Percentiles rank a stretch among this genome's conserved stretches.
Evolutionary conservation across 2,888 invertebrate genomes (phyloP).

Genomic region (Brassicogethes aeneus): DNA sequence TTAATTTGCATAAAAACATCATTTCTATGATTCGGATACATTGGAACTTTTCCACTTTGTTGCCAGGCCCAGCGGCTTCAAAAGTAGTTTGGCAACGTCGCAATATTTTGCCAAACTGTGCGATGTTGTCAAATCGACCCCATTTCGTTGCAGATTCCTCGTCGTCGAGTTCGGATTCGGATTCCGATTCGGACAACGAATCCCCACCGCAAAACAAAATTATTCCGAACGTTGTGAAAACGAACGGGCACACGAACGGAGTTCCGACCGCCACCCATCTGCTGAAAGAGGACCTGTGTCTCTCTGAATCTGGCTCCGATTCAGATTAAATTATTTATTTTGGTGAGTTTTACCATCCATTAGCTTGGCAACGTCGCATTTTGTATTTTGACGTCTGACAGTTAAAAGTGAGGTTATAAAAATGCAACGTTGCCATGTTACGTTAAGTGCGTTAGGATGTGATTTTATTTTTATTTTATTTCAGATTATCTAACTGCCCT

Average conservation of each 20-base stretch:
- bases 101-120: neutral
- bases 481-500: neutral
- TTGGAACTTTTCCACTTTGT: too few relatives aligned
- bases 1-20: too few relatives aligned
- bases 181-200: slow-evolving; percentile 34
- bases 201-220: slow-evolving; percentile 3
- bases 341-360: neutral
- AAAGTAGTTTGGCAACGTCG: too few relatives aligned
- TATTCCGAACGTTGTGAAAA: too few relatives aligned
- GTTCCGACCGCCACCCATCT: slow-evolving; percentile 44
- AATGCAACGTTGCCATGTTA: too few relatives aligned
- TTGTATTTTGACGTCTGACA: too few relatives aligned
- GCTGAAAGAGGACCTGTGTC: slow-evolving; percentile 74
- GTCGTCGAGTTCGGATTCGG: slow-evolving; percentile 35
- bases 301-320: slow-evolving; percentile 80
- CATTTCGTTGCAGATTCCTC: slow-evolving; percentile 9
- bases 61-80: too few relatives aligned
- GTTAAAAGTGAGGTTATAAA: too few relatives aligned
- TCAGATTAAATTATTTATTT: slow-evolving; percentile 21
- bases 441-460: too few relatives aligned
- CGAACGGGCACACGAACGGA: slow-evolving; percentile 33
- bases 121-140: neutral
- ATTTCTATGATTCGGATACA: too few relatives aligned
- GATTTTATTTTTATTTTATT: neutral
- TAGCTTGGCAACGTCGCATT: too few relatives aligned